Conservation (phyloP, 1,140 invertebrate genomes). For the Lerema accius region DNA sequence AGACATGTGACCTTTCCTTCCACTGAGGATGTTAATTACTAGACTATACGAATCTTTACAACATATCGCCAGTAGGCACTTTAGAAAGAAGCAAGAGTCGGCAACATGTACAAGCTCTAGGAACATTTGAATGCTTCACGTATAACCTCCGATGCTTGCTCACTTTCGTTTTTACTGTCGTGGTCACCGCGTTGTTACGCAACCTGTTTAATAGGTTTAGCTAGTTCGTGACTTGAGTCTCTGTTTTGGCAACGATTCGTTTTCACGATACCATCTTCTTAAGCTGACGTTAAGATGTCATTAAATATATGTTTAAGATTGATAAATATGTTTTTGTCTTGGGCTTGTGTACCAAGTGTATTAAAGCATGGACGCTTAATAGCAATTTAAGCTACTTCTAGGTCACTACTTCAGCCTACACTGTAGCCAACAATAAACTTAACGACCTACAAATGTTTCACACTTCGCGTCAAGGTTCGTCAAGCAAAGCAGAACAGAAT, state of each 20-base stretch:
- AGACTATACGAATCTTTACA: not conserved
- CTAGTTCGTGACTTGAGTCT: conserved; percentile 29
- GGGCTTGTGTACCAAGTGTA: too few relatives aligned
- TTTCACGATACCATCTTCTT: conserved; percentile 6
- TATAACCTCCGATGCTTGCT: conserved; percentile 18
- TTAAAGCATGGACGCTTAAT: not conserved
- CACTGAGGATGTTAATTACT: too few relatives aligned
- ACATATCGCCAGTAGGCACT: not conserved
- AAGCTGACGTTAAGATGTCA: not conserved
- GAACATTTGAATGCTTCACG: conserved; percentile 17
- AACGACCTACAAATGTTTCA: conserved; percentile 7
- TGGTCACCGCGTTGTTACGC: conserved; percentile 18
- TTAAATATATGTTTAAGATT: not conserved
- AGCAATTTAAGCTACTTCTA: not conserved
- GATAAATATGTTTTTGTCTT: too few relatives aligned
- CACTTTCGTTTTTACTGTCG: conserved; percentile 30
- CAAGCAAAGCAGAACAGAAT: not conserved
- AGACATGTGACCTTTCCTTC: too few relatives aligned
- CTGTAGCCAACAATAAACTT: not conserved
- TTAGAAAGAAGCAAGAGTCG: not conserved
- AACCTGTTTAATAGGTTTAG: conserved; percentile 28
- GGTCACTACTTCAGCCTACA: not conserved
- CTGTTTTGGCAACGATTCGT: conserved; percentile 14
- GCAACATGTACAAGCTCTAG: not conserved
- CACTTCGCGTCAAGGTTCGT: conserved; percentile 1